Conservation (phyloP, 2,113 vertebrate species). For the Scomber scombrus region DNA sequence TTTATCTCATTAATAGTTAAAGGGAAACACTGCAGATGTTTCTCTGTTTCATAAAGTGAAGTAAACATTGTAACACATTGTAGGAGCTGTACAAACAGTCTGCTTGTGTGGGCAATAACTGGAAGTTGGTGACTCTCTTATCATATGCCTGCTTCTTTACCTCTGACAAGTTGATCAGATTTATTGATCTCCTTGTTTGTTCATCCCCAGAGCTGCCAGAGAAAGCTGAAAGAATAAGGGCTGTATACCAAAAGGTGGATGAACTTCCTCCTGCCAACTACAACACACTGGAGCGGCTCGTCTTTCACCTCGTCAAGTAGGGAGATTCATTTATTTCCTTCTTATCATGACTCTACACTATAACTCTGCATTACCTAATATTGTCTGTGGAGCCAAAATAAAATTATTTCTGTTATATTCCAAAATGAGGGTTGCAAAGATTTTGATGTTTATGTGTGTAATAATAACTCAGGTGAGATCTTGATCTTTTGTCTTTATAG, state of each 20-base stretch:
- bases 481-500: conserved; percentile 75
- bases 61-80: no score
- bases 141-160: neutral
- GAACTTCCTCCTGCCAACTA: conserved; percentile 92
- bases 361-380: no score
- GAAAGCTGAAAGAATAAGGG: conserved; percentile 89
- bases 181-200: conserved; percentile 11
- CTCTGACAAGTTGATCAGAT: neutral
- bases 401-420: neutral
- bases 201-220: conserved; percentile 90
- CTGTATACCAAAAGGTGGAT: conserved; percentile 92
- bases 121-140: neutral
- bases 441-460: neutral
- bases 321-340: neutral
- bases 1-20: neutral
- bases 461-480: neutral
- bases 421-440: neutral
- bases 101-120: no score
- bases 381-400: no score
- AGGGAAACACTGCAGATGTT: neutral
- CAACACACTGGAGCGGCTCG: conserved; percentile 91
- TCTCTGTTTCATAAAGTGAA: no score
- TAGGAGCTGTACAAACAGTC: no score
- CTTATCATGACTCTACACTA: neutral
- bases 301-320: conserved; percentile 98